Percentiles rank a stretch among this genome's conserved stretches.
Evolutionary conservation across 2,797 vertebrate genomes (phyloP).

Genomic region (Aulostomus chinensis): DNA sequence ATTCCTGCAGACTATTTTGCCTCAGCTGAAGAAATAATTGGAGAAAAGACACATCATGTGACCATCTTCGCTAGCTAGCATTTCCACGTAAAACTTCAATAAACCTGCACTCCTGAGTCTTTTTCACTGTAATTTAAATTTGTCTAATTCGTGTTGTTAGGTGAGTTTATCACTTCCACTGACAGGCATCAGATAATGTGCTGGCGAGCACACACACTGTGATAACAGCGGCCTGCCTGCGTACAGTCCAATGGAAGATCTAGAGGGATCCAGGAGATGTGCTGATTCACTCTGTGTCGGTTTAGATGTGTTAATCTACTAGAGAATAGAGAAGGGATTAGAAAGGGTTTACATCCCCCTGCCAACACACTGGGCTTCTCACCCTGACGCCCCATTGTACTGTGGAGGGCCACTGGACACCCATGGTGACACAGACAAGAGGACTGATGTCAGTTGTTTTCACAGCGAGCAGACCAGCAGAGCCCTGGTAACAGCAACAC

Average conservation of each 20-base stretch:
- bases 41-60: too few species aligned
- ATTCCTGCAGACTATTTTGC: too few species aligned
- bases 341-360: conserved; percentile 48
- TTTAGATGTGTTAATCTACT: conserved; percentile 80
- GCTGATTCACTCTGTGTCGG: conserved; percentile 80
- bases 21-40: too few species aligned
- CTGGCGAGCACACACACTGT: conserved; percentile 19
- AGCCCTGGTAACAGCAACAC: conserved; percentile 3
- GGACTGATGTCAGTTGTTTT: conserved; percentile 76
- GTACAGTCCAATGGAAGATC: conserved; percentile 49
- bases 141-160: conserved; percentile 3
- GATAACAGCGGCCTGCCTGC: conserved; percentile 34
- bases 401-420: conserved; percentile 47
- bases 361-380: conserved; percentile 45
- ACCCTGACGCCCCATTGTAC: conserved; percentile 53
- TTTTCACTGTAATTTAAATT: not conserved
- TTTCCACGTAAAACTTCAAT: too few species aligned
- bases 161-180: conserved; percentile 10
- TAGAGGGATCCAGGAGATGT: conserved; percentile 70
- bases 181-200: not conserved
- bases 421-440: conserved; percentile 47
- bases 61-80: too few species aligned
- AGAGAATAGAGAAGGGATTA: conserved; percentile 80
- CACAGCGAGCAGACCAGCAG: conserved; percentile 37
- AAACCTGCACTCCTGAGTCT: too few species aligned